A percentile compares a stretch with the other conserved stretches of the same genome.
These are phyloP conservation scores for Gallinago solitaria DNA, from an alignment of 2,797 vertebrate genomes.

Conservation along the genomic window DNA sequence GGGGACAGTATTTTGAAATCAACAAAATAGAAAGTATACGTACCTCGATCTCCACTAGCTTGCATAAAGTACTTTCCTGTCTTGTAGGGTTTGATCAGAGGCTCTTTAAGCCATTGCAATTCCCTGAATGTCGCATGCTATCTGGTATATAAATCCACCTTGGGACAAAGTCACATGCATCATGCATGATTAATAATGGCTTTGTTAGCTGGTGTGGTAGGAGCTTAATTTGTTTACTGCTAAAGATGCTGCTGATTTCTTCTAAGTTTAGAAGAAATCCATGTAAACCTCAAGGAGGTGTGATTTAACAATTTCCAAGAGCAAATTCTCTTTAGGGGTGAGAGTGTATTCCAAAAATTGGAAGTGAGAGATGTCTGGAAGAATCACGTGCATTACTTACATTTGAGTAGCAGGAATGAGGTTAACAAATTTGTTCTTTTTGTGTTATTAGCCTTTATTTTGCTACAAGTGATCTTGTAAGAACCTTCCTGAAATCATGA, in stretches of 20 bases:
- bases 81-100: background rate
- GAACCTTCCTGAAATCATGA: background rate
- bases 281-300: background rate
- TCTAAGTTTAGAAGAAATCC: background rate
- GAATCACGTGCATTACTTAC: background rate
- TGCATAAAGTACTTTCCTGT: background rate
- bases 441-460: background rate
- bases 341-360: background rate
- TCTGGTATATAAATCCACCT: constrained; percentile 21
- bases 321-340: background rate
- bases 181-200: constrained; percentile 28
- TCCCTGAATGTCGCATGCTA: background rate
- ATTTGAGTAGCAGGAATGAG: too few species aligned
- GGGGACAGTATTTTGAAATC: background rate
- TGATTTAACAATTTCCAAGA: background rate
- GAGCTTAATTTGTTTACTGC: constrained; percentile 44
- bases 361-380: background rate
- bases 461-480: background rate
- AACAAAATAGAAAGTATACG: background rate
- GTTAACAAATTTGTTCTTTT: background rate
- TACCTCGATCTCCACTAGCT: background rate
- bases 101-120: background rate
- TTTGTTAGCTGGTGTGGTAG: constrained; percentile 34
- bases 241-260: background rate
- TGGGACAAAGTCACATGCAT: constrained; percentile 34